A percentile compares a stretch with the other conserved stretches of the same genome.
Evolutionary conservation across 2,888 invertebrate genomes (phyloP).

Genomic region (Gastrophysa polygoni): DNA sequence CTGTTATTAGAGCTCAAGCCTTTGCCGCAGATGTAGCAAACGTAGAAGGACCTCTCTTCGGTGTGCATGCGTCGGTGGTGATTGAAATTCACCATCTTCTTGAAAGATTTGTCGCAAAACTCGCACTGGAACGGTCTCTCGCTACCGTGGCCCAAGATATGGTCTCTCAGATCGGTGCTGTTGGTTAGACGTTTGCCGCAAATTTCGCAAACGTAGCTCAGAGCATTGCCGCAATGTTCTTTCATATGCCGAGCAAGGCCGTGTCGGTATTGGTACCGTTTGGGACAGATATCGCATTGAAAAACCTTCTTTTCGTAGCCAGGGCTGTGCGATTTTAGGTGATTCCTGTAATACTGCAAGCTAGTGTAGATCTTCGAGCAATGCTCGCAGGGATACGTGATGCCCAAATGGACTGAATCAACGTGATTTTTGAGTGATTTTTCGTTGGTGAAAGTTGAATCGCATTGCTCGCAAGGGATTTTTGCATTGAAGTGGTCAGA

Average conservation of each 20-base stretch:
- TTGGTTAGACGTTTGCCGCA: conserved; percentile 44
- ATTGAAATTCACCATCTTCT: not conserved
- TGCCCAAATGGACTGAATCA: conserved; percentile 1
- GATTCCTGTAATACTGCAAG: conserved; percentile 7
- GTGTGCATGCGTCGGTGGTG: not conserved
- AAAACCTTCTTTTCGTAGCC: conserved; percentile 11
- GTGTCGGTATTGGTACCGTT: not conserved
- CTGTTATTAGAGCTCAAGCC: conserved; percentile 47
- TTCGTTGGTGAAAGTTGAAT: conserved; percentile 7
- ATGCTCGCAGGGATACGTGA: conserved; percentile 14
- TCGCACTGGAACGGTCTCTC: conserved; percentile 47
- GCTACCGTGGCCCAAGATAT: conserved; percentile 38
- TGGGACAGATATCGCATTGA: not conserved
- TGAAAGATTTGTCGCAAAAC: conserved; percentile 59
- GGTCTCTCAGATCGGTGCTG: conserved; percentile 20
- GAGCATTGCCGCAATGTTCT: not conserved
- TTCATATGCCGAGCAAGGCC: not conserved
- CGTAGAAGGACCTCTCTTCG: conserved; percentile 30
- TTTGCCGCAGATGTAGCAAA: conserved; percentile 56
- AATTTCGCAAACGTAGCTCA: conserved; percentile 48
- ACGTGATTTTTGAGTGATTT: conserved; percentile 7
- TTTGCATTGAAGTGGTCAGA: conserved; percentile 45
- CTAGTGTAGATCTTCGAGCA: conserved; percentile 16
- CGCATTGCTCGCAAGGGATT: conserved; percentile 10
- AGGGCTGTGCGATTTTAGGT: conserved; percentile 19